Conservation (phyloP, 1,140 invertebrate species). For the Vanessa tameamea region DNA sequence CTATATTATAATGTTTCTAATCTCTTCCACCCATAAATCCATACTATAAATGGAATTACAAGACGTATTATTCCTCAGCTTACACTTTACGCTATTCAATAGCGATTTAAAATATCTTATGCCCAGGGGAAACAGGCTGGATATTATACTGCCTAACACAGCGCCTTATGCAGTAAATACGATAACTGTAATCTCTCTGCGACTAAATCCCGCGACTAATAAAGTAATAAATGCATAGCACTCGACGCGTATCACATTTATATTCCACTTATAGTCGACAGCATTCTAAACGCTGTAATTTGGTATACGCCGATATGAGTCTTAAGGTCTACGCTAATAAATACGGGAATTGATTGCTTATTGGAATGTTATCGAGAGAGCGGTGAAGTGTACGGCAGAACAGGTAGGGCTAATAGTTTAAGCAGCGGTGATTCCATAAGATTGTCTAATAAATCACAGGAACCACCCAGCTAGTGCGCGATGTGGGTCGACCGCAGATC, state of each 20-base stretch:
- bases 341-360: conserved; percentile 24
- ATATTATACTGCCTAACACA: conserved; percentile 39
- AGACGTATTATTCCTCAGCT: conserved; percentile 45
- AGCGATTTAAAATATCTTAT: conserved; percentile 45
- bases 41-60: conserved; percentile 44
- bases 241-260: conserved; percentile 33
- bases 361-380: conserved; percentile 10
- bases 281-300: conserved; percentile 20
- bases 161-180: conserved; percentile 34
- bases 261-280: conserved; percentile 28
- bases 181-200: conserved; percentile 37
- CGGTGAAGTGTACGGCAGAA: conserved; percentile 20
- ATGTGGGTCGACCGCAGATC: conserved; percentile 44
- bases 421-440: conserved; percentile 39
- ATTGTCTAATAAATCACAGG: conserved; percentile 41
- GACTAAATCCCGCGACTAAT: conserved; percentile 31
- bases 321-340: not conserved
- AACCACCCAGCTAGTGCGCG: conserved; percentile 42
- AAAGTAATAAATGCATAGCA: conserved; percentile 47
- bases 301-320: not conserved
- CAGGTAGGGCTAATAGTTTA: conserved; percentile 45
- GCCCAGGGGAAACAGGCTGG: conserved; percentile 29
- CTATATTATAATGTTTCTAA: conserved; percentile 37
- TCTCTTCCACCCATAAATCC: conserved; percentile 41
- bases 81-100: conserved; percentile 45